Evolutionary conservation across 1,140 invertebrate genomes (phyloP), one percentile per base, ranked within the genome.

Genomic region (Bombus picipes): DNA sequence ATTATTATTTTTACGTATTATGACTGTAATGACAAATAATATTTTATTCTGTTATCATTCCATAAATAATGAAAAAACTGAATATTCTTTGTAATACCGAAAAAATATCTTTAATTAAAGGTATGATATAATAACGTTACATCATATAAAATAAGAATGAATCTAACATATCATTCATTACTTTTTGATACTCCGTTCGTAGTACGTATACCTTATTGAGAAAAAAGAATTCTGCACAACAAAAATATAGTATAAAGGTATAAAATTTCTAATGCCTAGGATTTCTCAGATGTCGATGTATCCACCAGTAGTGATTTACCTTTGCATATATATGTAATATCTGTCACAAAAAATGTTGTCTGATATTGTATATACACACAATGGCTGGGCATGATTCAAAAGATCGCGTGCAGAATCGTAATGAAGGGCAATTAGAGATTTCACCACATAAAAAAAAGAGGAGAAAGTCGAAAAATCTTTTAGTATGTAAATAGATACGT

Each of bases 401-500:
- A 77, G 68, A 78, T 59, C 0, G 68, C 39, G 43, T 15, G 18
- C 15, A 22, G n/a, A 25, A 43, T 65, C 15, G 15, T 10, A 37
- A n/a, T 4, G n/a, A 74, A 65, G 8, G 10, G 25, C 22, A 57
- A 83, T 41, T 47, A 66, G 28, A n/a, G 47, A 37, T 79, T 59
- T 84, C 37, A n/a, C 32, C 22, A 34, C 32, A 13, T 32, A 74
- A 66, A 80, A 78, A 78, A 71, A 77, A 57, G 71, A 85, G 71
- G 83, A 74, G 89, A 90, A 90, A 90, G 88, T 34, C 65, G 77
- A 65, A 83, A 88, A 86, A 90, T 90, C 71, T 81, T 62, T 75
- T n/a, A 68, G 53, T 80, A 88, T 79, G 70, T 81, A 87, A 75
- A 86, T 62, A 47, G 43, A 85, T 81, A 86, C 65, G 81, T 34